Base-by-base conservation (phyloP, 2,888 invertebrate genomes). In the Thymelicus lineola region DNA sequence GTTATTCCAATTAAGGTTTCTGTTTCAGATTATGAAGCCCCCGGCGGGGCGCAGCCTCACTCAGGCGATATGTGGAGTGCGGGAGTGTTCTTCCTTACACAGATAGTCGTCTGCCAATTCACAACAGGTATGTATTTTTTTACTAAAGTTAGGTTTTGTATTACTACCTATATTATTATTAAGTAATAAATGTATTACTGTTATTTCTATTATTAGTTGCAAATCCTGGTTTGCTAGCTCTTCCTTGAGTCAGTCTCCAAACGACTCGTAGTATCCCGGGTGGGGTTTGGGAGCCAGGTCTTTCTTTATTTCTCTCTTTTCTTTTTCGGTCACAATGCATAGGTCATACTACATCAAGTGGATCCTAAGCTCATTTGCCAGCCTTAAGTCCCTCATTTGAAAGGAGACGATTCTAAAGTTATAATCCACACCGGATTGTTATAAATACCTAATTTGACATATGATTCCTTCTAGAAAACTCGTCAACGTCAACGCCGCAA, bases 21-120 rank as follows among this genome's bases (percentile, higher is more conserved):
- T 87, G 85, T 91, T 91, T 6, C 89, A 93, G 93, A 93, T 86
- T 91, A 91, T 93, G 93, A 93, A 84, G 85, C 83, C 83, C 83
- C 82, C 82, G 71, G 80, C 77, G 82, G 86, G 86, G 88, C 84
- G 80, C 78, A 80, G 88, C 88, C 84, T 84, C 82, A 82, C 79
- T 77, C 87, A 80, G 88, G 86, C 90, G 91, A 86, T 86, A 94
- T 94, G 94, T 93, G 89, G 93, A 87, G 88, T 78, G 86, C 84
- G 78, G 83, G 86, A 77, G 84, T 91, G 76, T 82, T 91, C 77
- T 82, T 93, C 75, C 79, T 92, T 77, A 86, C 90, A 76, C 93
- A 93, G 79, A 89, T 93, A 86, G 89, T 86, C 77, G 82, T 91
- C 75, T 93, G 92, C 79, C 91, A 90, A 79, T 88, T 93, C 71